phyloP scores from a whole-genome alignment of 2,888 invertebrate species.

The Empis livida region DNA sequence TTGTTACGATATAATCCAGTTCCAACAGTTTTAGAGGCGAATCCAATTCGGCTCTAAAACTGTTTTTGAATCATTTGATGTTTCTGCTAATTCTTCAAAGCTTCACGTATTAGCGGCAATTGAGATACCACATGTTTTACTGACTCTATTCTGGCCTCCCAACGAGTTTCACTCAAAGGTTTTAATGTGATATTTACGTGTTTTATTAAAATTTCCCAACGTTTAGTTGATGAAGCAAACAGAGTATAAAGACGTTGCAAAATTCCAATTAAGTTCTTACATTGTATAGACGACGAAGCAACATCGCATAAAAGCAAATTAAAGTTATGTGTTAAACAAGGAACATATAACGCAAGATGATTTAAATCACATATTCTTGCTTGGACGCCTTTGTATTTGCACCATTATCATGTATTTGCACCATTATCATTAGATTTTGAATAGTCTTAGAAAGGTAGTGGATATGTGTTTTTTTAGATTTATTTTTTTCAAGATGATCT shows the following conservation, averaged over 20 bases:
- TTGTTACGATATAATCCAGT: neutral
- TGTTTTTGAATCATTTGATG: too few relatives aligned
- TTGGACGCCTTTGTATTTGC: too few relatives aligned
- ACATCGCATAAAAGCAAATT: neutral
- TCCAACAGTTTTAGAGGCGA: too few relatives aligned
- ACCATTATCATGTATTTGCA: neutral
- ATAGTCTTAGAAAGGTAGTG: neutral
- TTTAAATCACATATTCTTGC: neutral
- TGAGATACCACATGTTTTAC: neutral
- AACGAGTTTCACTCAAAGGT: neutral
- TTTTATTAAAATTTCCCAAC: neutral
- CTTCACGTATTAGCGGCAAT: neutral
- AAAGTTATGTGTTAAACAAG: neutral
- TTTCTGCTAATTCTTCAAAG: neutral
- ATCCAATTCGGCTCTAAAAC: too few relatives aligned
- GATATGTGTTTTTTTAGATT: neutral
- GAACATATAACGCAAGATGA: neutral
- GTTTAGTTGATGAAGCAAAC: too few relatives aligned
- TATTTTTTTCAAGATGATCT: too few relatives aligned
- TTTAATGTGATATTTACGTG: neutral
- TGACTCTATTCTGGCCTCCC: neutral
- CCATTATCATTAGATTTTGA: too few relatives aligned
- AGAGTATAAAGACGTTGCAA: too few relatives aligned
- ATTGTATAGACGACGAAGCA: neutral
- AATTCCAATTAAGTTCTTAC: neutral